Conservation (phyloP, 2,888 invertebrate genomes). For the Himalopsyche tibetana region DNA sequence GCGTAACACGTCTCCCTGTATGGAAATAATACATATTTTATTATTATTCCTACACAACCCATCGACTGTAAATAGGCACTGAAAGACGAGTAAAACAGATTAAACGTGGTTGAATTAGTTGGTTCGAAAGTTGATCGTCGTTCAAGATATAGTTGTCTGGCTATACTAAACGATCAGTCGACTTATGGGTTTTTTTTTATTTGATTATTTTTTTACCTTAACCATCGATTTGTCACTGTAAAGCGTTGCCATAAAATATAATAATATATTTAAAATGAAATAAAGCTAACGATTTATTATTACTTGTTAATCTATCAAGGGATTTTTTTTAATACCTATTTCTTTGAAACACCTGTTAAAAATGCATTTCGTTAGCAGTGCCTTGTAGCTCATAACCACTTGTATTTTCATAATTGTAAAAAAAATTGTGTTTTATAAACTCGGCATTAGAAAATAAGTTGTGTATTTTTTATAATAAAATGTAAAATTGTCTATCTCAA, state of each 20-base stretch:
- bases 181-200: not conserved
- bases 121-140: not conserved
- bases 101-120: not conserved
- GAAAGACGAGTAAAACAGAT: not conserved
- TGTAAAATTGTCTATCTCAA: too few relatives aligned
- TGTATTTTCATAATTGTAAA: too few relatives aligned
- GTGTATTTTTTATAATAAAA: too few relatives aligned
- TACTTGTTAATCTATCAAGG: not conserved
- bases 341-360: too few relatives aligned
- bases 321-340: not conserved
- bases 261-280: slow-evolving; percentile 43
- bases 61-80: not conserved
- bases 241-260: slow-evolving; percentile 45
- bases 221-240: slow-evolving; percentile 51
- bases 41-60: not conserved
- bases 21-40: slow-evolving; percentile 54
- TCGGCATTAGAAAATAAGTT: too few relatives aligned
- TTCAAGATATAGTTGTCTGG: not conserved
- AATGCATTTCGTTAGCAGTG: too few relatives aligned
- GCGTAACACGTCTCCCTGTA: slow-evolving; percentile 56
- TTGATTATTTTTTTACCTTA: slow-evolving; percentile 7
- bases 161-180: not conserved
- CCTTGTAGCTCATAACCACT: too few relatives aligned
- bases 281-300: slow-evolving; percentile 39
- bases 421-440: too few relatives aligned